phyloP scores from a whole-genome alignment of 2,797 vertebrate genomes.

The Hybognathus amarus region DNA sequence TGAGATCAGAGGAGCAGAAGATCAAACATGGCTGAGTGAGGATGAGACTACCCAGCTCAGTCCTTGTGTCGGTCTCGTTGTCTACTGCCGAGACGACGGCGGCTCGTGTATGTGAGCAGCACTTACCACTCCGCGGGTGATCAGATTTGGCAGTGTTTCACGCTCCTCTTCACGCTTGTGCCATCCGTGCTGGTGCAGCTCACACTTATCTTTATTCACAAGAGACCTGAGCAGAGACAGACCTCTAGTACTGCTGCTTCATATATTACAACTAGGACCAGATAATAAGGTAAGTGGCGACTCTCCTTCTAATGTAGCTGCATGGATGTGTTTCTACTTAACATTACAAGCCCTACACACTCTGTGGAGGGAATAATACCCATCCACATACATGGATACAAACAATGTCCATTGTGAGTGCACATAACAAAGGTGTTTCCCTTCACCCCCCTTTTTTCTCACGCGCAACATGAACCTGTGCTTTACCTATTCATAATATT shows the following conservation, averaged over 20 bases:
- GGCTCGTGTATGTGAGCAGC: conserved; percentile 90
- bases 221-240: conserved; percentile 93
- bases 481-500: not conserved
- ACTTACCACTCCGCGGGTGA: conserved; percentile 89
- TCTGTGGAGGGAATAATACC: not conserved
- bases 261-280: conserved; percentile 94
- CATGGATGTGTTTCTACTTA: not conserved
- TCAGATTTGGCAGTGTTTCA: conserved; percentile 90
- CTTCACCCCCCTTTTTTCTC: no score
- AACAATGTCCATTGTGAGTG: not conserved
- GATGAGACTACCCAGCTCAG: conserved; percentile 94
- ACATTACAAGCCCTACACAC: not conserved
- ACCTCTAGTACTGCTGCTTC: conserved; percentile 91
- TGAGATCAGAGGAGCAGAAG: conserved; percentile 56
- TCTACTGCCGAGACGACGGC: conserved; percentile 91
- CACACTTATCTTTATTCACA: conserved; percentile 93
- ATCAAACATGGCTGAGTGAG: conserved; percentile 75
- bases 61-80: conserved; percentile 90
- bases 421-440: not conserved
- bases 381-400: not conserved
- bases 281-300: conserved; percentile 83
- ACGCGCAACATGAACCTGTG: not conserved
- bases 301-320: not conserved
- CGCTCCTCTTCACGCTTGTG: conserved; percentile 90
- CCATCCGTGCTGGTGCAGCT: conserved; percentile 94